Base-by-base conservation (phyloP, 1,140 invertebrate species). In the Prorops nasuta region DNA sequence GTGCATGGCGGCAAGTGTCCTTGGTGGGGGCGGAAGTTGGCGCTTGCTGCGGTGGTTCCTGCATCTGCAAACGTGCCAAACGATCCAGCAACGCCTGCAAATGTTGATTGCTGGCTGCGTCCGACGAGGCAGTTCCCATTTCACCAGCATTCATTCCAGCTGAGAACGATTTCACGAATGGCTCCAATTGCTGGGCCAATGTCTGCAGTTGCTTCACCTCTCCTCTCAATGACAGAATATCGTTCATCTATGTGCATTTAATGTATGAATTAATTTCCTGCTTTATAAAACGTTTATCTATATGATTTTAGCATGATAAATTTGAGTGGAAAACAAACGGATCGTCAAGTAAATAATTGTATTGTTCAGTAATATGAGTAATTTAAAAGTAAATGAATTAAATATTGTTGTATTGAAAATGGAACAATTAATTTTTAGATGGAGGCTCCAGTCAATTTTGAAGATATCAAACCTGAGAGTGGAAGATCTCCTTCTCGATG, bases 401-500 rank as follows among this genome's bases (percentile, higher is more conserved):
- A n/a, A n/a, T n/a, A n/a, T n/a, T n/a, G n/a, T n/a, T n/a, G n/a
- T n/a, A n/a, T n/a, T n/a, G n/a, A n/a, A n/a, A n/a, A n/a, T n/a
- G n/a, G n/a, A 35, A 35, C 15, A 14, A 35, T 35, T 6, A 35
- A 35, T 35, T 35, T n/a, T n/a, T n/a, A n/a, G n/a, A n/a, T n/a
- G n/a, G 19, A 28, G 10, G 8, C 41, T 36, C n/a, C n/a, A n/a
- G n/a, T n/a, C n/a, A n/a, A n/a, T n/a, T n/a, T n/a, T n/a, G n/a
- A n/a, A n/a, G n/a, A 20, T 19, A 42, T 38, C 60, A 47, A 59
- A 82, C 82, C 77, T 84, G 82, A 21, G 81, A 78, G 56, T 84
- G 81, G 56, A 84, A 84, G 31, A 87, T 84, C 51, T 87, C 86
- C 66, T 86, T 85, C 66, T 88, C 85, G 3, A 85, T 77, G 44